Evolutionary conservation across 2,888 invertebrate genomes (phyloP).

Genomic region (Drepana falcataria): DNA sequence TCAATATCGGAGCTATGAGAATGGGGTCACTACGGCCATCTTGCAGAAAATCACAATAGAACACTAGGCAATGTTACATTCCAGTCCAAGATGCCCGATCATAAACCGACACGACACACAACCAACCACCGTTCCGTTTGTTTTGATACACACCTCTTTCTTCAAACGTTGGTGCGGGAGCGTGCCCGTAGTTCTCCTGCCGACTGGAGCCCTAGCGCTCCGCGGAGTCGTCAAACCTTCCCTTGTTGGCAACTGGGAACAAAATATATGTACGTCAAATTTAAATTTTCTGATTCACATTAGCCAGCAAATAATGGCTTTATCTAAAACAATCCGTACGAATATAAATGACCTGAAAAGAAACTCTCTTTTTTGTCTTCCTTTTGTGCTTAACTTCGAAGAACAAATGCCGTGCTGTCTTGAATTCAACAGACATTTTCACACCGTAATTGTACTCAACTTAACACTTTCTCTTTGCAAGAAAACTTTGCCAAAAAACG

Average conservation of each 20-base stretch:
- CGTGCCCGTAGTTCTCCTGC: conserved; percentile 54
- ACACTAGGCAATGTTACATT: too few species aligned
- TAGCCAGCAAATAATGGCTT: too few species aligned
- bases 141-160: conserved; percentile 48
- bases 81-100: too few species aligned
- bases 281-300: too few species aligned
- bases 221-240: conserved; percentile 67
- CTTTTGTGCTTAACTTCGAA: conserved; percentile 61
- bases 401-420: conserved; percentile 48
- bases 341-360: conserved; percentile 49
- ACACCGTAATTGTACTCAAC: conserved; percentile 25
- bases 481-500: conserved; percentile 27
- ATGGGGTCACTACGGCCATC: too few species aligned
- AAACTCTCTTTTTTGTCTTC: conserved; percentile 59
- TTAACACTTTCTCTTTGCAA: conserved; percentile 23
- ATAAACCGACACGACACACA: too few species aligned
- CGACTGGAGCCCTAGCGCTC: conserved; percentile 68
- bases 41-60: too few species aligned
- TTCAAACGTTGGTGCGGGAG: conserved; percentile 71
- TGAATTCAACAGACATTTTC: conserved; percentile 58
- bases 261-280: conserved; percentile 6
- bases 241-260: conserved; percentile 60
- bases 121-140: too few species aligned
- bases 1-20: too few species aligned
- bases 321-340: too few species aligned